These are phyloP conservation scores for Rhabdophis nuchalis DNA, from an alignment of 2,797 vertebrate species.

Conservation along the genomic window DNA sequence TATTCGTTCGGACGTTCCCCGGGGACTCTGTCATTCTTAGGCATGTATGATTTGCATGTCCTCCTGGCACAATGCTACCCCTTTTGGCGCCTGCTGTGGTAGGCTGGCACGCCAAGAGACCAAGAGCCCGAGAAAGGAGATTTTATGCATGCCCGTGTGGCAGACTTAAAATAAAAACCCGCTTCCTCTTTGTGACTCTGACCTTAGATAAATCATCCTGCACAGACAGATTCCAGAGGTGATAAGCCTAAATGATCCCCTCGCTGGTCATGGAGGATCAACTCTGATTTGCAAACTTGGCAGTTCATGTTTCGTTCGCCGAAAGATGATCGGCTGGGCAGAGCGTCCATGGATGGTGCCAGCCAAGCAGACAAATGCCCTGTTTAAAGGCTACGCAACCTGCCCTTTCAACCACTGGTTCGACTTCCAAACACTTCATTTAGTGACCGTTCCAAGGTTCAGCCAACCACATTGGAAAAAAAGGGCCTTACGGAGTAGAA, in stretches of 20 bases:
- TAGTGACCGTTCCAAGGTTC: not conserved
- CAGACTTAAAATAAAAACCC: not conserved
- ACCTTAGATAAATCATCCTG: not conserved
- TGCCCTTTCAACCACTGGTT: not conserved
- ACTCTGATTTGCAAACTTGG: constrained; percentile 41
- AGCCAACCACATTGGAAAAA: rapidly evolving
- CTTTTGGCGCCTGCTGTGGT: too few relatives aligned
- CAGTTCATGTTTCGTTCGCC: not conserved
- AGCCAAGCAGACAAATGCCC: not conserved
- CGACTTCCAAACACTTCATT: not conserved
- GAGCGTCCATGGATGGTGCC: not conserved
- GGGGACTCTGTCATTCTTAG: too few relatives aligned
- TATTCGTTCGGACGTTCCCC: not conserved
- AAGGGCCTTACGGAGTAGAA: too few relatives aligned
- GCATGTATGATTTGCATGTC: too few relatives aligned
- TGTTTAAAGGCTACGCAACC: not conserved
- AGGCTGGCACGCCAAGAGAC: not conserved
- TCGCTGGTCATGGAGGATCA: not conserved
- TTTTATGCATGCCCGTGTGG: not conserved
- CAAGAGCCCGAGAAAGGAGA: not conserved
- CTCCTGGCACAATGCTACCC: too few relatives aligned
- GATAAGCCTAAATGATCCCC: constrained; percentile 41
- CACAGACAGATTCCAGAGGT: constrained; percentile 21
- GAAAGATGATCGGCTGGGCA: not conserved
- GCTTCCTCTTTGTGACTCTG: not conserved